Base-by-base conservation (phyloP, 2,888 invertebrate genomes). In the Entomobrya proxima region DNA sequence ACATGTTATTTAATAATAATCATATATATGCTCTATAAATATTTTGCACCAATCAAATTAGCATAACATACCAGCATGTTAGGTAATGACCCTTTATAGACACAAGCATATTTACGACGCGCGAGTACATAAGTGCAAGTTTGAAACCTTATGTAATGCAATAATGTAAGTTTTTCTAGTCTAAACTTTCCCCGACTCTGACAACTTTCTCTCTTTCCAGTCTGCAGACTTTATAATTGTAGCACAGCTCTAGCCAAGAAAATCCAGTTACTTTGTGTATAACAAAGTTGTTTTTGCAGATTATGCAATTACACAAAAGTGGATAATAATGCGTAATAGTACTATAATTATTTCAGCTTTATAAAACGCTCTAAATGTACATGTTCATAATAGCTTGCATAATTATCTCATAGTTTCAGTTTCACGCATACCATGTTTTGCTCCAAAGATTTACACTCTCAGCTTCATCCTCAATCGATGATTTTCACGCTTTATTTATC, bases 341-440 rank as follows among this genome's bases (percentile, higher is more conserved):
- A 58, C 18, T 30, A 58, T 58, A 24, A 47, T 44, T 61, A n/a
- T 4, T 47, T 15, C 24, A 35, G 37, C 47, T 76, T 72, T 72
- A 75, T 61, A 64, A 64, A 64, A 44, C 7, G 44, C 27, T 52
- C 35, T 18, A 52, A 55, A 47, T 2, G 27, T 27, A 15, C n/a
- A 47, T 40, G 7, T 24, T 24, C 9, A 24, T n/a, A 21, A 55
- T 2, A 18, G 30, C 18, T 35, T 27, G 37, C 18, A 69, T 11
- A 11, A 44, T 47, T 40, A 27, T 37, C 18, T 15, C 18, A 55
- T 55, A 11, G 37, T 75, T 75, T 75, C 75, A 75, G 75, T 75
- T 75, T 75, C 75, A 75, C 75, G 37, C 75, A 80, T 81, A 81
- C 80, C 80, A 74, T 81, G 80, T 81, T 81, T 81, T 81, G 72